Conservation (phyloP, 1,140 invertebrate species). For the Gryllus bimaculatus region DNA sequence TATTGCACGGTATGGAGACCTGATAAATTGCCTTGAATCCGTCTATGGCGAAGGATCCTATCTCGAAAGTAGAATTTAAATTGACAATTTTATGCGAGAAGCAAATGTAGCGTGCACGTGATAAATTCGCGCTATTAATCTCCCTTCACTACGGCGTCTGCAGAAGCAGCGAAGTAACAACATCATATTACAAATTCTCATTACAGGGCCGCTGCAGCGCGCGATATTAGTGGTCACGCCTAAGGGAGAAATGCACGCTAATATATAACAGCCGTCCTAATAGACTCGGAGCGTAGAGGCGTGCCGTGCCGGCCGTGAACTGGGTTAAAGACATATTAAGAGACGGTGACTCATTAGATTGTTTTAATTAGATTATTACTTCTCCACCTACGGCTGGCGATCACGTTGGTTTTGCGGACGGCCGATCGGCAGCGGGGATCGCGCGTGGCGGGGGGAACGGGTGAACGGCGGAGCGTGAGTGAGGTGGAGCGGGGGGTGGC, state of each 20-base stretch:
- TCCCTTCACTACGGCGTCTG: neutral
- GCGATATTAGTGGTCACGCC: neutral
- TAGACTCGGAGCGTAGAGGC: neutral
- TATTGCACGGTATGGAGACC: neutral
- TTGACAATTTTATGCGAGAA: neutral
- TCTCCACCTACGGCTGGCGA: neutral
- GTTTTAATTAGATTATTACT: neutral
- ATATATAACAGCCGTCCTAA: conserved; percentile 1
- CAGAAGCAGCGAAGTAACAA: neutral
- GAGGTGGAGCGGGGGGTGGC: neutral
- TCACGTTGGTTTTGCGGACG: neutral
- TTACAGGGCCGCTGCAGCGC: neutral
- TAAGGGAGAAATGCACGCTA: neutral
- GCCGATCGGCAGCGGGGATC: no score
- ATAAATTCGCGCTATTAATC: neutral
- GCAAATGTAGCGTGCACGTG: neutral
- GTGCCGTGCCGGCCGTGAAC: neutral
- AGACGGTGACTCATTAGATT: neutral
- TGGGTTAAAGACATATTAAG: neutral
- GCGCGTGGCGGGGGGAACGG: neutral
- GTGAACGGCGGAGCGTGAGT: neutral
- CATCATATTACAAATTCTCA: conserved; percentile 1
- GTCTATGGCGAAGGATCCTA: neutral
- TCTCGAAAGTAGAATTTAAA: neutral
- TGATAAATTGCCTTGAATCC: neutral